A percentile compares a stretch with the other conserved stretches of the same genome.
Conservation (phyloP, 2,113 vertebrate species). For the Sinosuthora webbiana region DNA sequence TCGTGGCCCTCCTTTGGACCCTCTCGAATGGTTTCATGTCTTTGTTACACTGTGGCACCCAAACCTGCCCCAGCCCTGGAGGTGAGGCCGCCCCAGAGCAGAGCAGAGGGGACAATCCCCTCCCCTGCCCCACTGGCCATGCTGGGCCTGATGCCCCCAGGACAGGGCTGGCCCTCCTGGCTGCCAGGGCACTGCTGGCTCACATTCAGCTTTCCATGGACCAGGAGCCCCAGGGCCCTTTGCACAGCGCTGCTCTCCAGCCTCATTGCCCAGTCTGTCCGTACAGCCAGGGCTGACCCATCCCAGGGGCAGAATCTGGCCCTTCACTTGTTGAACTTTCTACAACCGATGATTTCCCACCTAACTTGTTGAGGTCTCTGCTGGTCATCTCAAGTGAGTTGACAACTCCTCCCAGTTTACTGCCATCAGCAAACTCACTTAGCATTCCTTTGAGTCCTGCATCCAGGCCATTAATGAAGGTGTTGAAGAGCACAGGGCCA, state of each 20-base stretch:
- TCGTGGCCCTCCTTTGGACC: background rate
- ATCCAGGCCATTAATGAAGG: background rate
- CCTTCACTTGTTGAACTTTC: background rate
- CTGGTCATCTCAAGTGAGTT: background rate
- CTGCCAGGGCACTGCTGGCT: background rate
- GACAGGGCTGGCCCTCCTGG: background rate
- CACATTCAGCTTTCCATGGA: background rate
- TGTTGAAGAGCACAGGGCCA: background rate
- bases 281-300: background rate
- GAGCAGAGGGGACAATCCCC: background rate
- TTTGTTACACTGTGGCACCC: background rate
- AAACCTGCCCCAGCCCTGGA: background rate
- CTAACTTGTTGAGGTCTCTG: background rate
- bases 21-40: background rate
- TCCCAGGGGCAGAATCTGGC: background rate
- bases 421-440: background rate
- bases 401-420: background rate
- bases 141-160: background rate
- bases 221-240: background rate
- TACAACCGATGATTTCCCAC: background rate
- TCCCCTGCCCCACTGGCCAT: accelerated
- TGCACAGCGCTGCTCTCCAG: background rate
- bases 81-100: background rate
- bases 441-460: background rate
- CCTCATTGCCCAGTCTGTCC: background rate